Evolutionary conservation across 2,888 invertebrate species (phyloP), one percentile per base, ranked within the genome.

Genomic region (Lamellibrachia satsuma): DNA sequence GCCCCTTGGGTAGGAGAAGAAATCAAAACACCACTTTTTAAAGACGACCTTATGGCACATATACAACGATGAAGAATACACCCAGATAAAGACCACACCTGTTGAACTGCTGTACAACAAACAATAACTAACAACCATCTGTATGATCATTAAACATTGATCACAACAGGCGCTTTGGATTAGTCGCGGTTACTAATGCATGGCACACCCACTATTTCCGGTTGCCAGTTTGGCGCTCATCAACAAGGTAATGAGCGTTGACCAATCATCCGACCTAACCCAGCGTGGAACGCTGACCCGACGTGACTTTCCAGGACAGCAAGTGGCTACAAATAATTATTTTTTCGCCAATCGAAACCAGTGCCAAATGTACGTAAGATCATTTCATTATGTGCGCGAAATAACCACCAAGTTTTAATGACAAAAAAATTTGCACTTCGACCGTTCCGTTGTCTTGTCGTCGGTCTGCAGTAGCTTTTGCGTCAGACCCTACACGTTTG

Each of bases 131-230:
- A 75, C 75, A 75, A 75, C 7, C 75, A 75, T 75, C 75, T 15
- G 75, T 15, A 75, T 15, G 75, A 11, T 75, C 75, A 75, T 75
- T 75, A 75, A 75, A 75, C 22, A 75, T 75, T 75, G n/a, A 75
- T 75, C 15, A n/a, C 75, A 75, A 75, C 75, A 75, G 75, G 75
- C 75, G 75, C 75, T 75, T 75, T 75, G 75, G 75, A 75, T 75
- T 75, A 75, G 75, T 75, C 75, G n/a, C 22, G 75, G 75, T 75
- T 75, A 75, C 75, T 75, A 75, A 75, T 75, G 75, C 75, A 75
- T 75, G 75, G 22, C 75, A 75, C 75, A 15, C 75, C 75, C 75
- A 75, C 75, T n/a, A 75, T n/a, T 75, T 75, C 75, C 75, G 75
- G 75, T 75, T 22, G 75, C 75, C 22, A 22, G 75, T 75, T 75